Evolutionary conservation across 2,888 invertebrate species (phyloP).

Genomic region (Cepaea hortensis): DNA sequence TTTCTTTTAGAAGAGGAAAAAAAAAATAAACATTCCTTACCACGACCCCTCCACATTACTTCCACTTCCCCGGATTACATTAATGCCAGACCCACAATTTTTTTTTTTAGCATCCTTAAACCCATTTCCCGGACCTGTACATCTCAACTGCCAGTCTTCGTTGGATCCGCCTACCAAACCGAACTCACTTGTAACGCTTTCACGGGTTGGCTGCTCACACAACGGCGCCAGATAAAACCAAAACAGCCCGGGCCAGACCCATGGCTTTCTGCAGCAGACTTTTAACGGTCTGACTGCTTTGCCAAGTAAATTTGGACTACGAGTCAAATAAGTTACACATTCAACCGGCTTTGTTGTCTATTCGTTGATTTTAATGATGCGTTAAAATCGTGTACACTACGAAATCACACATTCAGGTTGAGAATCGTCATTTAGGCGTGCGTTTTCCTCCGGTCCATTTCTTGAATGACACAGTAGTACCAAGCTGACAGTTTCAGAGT

Average conservation of each 20-base stretch:
- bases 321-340: not conserved
- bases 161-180: not conserved
- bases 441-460: not conserved
- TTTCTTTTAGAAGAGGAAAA: no score
- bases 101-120: no score
- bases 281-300: constrained; percentile 27
- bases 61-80: no score
- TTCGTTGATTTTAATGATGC: no score
- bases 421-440: no score
- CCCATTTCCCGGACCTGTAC: not conserved
- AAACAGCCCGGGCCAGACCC: not conserved
- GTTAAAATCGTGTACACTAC: no score
- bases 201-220: not conserved
- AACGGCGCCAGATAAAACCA: constrained; percentile 14
- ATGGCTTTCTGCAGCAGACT: constrained; percentile 37
- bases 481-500: constrained; percentile 41
- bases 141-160: constrained; percentile 8
- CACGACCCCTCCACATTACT: no score
- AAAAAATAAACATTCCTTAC: no score
- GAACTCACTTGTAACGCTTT: not conserved
- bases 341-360: no score
- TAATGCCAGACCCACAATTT: no score
- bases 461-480: not conserved
- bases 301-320: constrained; percentile 1
- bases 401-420: no score